Percentiles rank a stretch among this genome's conserved stretches.
phyloP scores from a whole-genome alignment of 1,140 invertebrate species.

The Drosophila miranda region DNA sequence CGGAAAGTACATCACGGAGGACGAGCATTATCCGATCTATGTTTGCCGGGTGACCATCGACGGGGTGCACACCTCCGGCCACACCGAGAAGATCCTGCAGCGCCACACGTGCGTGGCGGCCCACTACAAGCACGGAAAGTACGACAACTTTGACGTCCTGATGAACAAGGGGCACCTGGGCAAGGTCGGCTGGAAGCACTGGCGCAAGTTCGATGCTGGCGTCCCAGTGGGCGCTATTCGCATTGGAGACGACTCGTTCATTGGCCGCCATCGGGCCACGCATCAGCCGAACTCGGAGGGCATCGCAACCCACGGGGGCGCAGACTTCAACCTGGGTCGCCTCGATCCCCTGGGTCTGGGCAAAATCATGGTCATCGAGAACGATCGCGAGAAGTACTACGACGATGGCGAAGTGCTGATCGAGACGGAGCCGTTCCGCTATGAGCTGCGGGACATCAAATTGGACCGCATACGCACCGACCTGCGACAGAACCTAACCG shows the following conservation, averaged over 20 bases:
- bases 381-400: slow-evolving; percentile 84
- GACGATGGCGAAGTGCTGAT: slow-evolving; percentile 89
- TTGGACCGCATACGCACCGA: slow-evolving; percentile 85
- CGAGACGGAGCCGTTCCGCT: slow-evolving; percentile 89
- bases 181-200: slow-evolving; percentile 87
- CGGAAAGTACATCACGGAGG: slow-evolving; percentile 83
- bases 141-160: slow-evolving; percentile 88
- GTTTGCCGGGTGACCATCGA: slow-evolving; percentile 88
- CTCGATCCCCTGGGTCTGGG: slow-evolving; percentile 86
- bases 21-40: slow-evolving; percentile 85
- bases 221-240: slow-evolving; percentile 87
- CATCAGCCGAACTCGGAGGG: slow-evolving; percentile 47
- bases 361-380: slow-evolving; percentile 86
- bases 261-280: slow-evolving; percentile 83
- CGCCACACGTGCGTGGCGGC: slow-evolving; percentile 86
- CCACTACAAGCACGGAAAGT: slow-evolving; percentile 84
- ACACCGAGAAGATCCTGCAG: slow-evolving; percentile 84
- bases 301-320: slow-evolving; percentile 70
- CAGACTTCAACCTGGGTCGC: slow-evolving; percentile 85
- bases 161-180: slow-evolving; percentile 90
- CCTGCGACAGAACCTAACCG: slow-evolving; percentile 83
- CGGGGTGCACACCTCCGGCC: slow-evolving; percentile 88
- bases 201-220: slow-evolving; percentile 86
- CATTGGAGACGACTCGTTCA: slow-evolving; percentile 82
- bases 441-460: slow-evolving; percentile 87